Conservation (phyloP, 2,888 invertebrate species). For the Andrena trimmerana region DNA sequence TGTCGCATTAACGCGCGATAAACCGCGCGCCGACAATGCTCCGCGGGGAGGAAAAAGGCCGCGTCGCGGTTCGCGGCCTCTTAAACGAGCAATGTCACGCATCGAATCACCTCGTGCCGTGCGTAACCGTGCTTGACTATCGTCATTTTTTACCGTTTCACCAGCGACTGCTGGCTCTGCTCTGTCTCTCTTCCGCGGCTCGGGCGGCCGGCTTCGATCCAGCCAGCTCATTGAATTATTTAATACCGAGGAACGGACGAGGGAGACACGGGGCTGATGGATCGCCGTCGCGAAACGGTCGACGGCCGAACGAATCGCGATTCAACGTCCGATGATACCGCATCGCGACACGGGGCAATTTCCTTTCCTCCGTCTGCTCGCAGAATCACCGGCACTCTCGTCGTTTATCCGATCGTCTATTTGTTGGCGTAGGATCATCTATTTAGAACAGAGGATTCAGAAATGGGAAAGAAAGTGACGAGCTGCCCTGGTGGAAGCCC, state of each 20-base stretch:
- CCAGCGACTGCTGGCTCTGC: neutral
- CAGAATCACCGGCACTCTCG: too few relatives aligned
- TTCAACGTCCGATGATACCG: slow-evolving; percentile 48
- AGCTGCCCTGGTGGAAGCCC: too few relatives aligned
- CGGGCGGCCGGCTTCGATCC: slow-evolving; percentile 36
- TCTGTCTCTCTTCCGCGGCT: neutral
- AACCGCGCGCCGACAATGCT: slow-evolving; percentile 67
- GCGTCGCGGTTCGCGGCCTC: slow-evolving; percentile 51
- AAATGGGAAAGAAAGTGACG: too few relatives aligned
- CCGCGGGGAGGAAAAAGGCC: slow-evolving; percentile 40
- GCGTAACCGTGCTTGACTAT: slow-evolving; percentile 75
- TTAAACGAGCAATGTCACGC: slow-evolving; percentile 81
- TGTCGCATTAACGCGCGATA: slow-evolving; percentile 70
- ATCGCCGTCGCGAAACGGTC: slow-evolving; percentile 42
- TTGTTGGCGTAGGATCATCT: too few relatives aligned
- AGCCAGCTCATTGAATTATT: slow-evolving; percentile 79
- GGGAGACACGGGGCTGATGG: slow-evolving; percentile 59
- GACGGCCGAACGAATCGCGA: slow-evolving; percentile 56
- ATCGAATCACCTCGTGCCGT: slow-evolving; percentile 78
- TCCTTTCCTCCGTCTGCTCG: neutral
- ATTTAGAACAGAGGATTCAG: too few relatives aligned
- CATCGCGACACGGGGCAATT: slow-evolving; percentile 22
- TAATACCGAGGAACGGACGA: slow-evolving; percentile 57
- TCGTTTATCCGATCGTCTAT: too few relatives aligned
- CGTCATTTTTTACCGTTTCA: slow-evolving; percentile 65